Conservation (phyloP, 2,888 invertebrate genomes). For the Aphidius colemani region DNA sequence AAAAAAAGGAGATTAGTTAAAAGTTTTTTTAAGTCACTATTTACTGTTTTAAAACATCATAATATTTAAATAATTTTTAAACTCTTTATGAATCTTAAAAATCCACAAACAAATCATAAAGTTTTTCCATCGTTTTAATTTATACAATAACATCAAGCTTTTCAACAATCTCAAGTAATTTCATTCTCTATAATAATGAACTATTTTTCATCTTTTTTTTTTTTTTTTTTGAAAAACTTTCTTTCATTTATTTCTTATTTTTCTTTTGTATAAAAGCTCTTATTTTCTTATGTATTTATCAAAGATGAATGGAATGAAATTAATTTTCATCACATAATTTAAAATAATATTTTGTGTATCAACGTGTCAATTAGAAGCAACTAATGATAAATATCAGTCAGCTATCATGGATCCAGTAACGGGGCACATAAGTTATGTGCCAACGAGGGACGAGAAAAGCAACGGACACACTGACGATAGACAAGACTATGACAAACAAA, state of each 20-base stretch:
- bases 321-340: not conserved
- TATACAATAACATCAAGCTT: too few relatives aligned
- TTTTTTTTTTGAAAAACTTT: constrained; percentile 9
- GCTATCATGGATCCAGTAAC: constrained; percentile 35
- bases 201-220: too few relatives aligned
- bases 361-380: constrained; percentile 52
- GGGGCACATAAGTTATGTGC: constrained; percentile 40
- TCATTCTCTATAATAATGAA: too few relatives aligned
- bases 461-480: not conserved
- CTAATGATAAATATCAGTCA: constrained; percentile 53
- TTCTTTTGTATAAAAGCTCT: not conserved
- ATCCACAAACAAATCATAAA: too few relatives aligned
- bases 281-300: not conserved
- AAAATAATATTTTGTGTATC: constrained; percentile 33
- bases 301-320: not conserved
- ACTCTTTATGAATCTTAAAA: too few relatives aligned
- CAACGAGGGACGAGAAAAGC: constrained; percentile 5
- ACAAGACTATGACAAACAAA: too few relatives aligned
- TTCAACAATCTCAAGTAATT: too few relatives aligned
- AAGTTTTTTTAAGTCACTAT: too few relatives aligned
- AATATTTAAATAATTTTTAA: too few relatives aligned
- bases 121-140: too few relatives aligned
- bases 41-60: too few relatives aligned
- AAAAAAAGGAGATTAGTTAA: too few relatives aligned
- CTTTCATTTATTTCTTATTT: not conserved